A percentile compares a stretch with the other conserved stretches of the same genome.
Conservation (phyloP, 2,888 invertebrate genomes). For the Dicyrtoma fusca region DNA sequence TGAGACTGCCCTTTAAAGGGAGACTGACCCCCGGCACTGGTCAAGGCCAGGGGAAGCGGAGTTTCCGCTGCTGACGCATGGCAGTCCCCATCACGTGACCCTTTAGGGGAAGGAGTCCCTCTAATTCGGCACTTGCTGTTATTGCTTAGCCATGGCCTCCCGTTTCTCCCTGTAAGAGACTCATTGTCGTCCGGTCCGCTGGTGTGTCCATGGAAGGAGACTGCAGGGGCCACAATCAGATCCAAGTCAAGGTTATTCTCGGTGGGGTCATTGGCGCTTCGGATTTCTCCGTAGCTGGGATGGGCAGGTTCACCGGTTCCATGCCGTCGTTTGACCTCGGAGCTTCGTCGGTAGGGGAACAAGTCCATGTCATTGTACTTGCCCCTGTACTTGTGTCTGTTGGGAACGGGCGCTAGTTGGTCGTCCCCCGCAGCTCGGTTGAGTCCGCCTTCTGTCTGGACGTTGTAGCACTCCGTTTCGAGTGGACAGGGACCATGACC, state of each 20-base stretch:
- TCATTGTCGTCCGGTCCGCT: background rate
- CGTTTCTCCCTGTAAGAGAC: no score
- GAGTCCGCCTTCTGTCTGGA: background rate
- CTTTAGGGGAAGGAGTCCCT: no score
- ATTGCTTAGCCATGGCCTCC: no score
- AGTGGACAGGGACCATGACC: no score
- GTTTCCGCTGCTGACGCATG: no score
- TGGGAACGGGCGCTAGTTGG: constrained; percentile 27
- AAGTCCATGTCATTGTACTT: background rate
- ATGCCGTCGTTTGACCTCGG: background rate
- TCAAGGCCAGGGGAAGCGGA: no score
- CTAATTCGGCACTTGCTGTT: no score
- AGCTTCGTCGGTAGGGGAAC: background rate
- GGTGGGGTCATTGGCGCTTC: background rate
- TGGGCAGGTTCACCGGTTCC: background rate
- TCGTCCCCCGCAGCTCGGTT: constrained; percentile 34
- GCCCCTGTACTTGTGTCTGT: background rate
- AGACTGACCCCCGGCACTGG: no score
- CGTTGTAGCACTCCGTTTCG: no score
- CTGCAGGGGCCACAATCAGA: background rate
- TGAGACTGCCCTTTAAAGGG: no score
- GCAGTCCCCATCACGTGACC: no score
- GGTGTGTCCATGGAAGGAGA: background rate
- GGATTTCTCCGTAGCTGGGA: background rate
- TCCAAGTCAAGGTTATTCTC: background rate